Evolutionary conservation across 1,140 invertebrate species (phyloP).

Genomic region (Zaprionus inermis): DNA sequence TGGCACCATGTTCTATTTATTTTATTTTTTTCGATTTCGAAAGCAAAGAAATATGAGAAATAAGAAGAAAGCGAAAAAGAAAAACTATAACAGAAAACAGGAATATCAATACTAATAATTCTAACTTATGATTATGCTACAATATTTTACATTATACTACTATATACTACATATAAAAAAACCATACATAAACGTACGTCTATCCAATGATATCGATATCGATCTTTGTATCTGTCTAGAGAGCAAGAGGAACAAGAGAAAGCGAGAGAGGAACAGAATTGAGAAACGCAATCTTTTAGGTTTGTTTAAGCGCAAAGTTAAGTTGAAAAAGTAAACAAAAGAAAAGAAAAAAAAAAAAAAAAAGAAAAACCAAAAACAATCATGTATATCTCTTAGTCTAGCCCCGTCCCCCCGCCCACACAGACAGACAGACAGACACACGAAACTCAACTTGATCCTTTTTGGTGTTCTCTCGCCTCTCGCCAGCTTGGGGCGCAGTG

Average conservation of each 20-base stretch:
- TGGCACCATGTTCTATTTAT: slow-evolving; percentile 45
- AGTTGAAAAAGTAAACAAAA: slow-evolving; percentile 52
- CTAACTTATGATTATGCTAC: slow-evolving; percentile 71
- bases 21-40: slow-evolving; percentile 14
- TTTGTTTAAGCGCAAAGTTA: slow-evolving; percentile 68
- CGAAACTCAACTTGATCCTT: slow-evolving; percentile 19
- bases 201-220: slow-evolving; percentile 46
- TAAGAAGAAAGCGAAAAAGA: background rate
- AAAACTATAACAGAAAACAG: slow-evolving; percentile 5
- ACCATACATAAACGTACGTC: slow-evolving; percentile 19
- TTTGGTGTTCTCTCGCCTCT: slow-evolving; percentile 6
- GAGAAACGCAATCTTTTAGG: slow-evolving; percentile 33
- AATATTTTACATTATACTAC: slow-evolving; percentile 62
- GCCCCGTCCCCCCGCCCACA: background rate
- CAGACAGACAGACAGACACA: slow-evolving; percentile 5
- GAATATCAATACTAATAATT: slow-evolving; percentile 60
- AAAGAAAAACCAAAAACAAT: slow-evolving; percentile 2
- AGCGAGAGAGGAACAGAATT: slow-evolving; percentile 19
- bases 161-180: slow-evolving; percentile 38
- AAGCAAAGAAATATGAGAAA: background rate
- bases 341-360: background rate
- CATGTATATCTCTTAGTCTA: background rate
- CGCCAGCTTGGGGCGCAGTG: slow-evolving; percentile 16
- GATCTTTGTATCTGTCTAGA: slow-evolving; percentile 6
- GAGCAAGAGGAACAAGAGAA: background rate